Base-by-base conservation (phyloP, 2,797 vertebrate species). In the Miichthys miiuy region DNA sequence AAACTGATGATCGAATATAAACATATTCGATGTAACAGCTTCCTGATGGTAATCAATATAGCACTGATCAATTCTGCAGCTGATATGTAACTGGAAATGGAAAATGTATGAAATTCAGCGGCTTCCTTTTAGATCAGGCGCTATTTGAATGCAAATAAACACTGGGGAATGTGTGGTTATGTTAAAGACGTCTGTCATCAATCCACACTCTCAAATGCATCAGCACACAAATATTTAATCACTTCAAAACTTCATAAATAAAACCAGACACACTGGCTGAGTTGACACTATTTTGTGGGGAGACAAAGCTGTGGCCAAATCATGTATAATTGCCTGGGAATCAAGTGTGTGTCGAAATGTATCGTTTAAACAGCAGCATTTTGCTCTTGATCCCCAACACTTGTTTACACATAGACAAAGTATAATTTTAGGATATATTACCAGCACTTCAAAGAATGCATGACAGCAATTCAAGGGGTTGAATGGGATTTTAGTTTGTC, bases 251-350 rank as follows among this genome's bases (percentile, higher is more conserved):
- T 46, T 62, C 3, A 44, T 62, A 25, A 62, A 62, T 44, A 62
- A 46, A 62, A 46, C 41, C 60, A 62, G 42, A 62, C 42, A 46
- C 4, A 2, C 25, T 25, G 42, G 42, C 42, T 63, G 30, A 30
- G 42, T 5, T 57, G 54, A 11, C 54, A n/a, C 42, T 46, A 5
- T 47, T 27, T 57, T 56, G 42, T 34, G 54, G 54, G 11, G 6
- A 47, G 18, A 69, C 25, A 6, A 68, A 38, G 21, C 51, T 34
- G 21, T 51, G 55, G 54, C 67, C 67, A 46, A 47, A 69, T 41
- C 52, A 46, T 21, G 13, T 46, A 69, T 57, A 69, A 57, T 69
- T 54, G 50, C 65, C 50, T 54, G 65, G 65, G 65, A 67, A 67
- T 67, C 34, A 66, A 51, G 34, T 23, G 48, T 52, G n/a, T n/a